Evolutionary conservation across 2,113 vertebrate species (phyloP).

Genomic region (Rhabdornis inornatus): DNA sequence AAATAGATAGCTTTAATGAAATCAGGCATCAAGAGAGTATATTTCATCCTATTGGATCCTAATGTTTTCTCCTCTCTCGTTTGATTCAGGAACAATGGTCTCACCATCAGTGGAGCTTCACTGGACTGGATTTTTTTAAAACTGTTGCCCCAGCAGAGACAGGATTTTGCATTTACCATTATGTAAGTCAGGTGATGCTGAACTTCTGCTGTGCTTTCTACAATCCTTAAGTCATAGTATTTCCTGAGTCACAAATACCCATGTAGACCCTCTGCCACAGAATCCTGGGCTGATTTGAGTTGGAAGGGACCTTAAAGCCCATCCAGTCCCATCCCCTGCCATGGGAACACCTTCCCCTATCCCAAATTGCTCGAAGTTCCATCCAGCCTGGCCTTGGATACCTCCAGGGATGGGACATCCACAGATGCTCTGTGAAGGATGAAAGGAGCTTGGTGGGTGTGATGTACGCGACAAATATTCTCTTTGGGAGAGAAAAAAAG

Average conservation of each 20-base stretch:
- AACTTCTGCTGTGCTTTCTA: neutral
- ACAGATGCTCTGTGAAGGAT: neutral
- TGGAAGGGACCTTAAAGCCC: neutral
- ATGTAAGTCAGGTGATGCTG: neutral
- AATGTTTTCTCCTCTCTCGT: neutral
- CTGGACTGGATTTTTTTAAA: neutral
- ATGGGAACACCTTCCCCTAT: neutral
- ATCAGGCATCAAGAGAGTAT: neutral
- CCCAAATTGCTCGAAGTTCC: neutral
- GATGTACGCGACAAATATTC: neutral
- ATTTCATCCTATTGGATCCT: neutral
- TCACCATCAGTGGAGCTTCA: neutral
- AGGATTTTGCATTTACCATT: neutral
- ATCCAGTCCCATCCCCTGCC: neutral
- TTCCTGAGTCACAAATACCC: neutral
- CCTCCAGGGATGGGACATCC: neutral
- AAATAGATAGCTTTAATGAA: neutral
- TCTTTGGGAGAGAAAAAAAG: neutral
- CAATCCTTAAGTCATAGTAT: neutral
- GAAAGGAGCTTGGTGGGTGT: neutral
- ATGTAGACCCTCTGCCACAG: neutral
- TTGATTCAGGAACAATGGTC: neutral
- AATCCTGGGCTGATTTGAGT: neutral
- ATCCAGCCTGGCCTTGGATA: neutral
- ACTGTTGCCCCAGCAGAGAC: neutral